These are phyloP conservation scores for Psilopsiagon aurifrons DNA, from an alignment of 2,113 vertebrate species.

Conservation along the genomic window DNA sequence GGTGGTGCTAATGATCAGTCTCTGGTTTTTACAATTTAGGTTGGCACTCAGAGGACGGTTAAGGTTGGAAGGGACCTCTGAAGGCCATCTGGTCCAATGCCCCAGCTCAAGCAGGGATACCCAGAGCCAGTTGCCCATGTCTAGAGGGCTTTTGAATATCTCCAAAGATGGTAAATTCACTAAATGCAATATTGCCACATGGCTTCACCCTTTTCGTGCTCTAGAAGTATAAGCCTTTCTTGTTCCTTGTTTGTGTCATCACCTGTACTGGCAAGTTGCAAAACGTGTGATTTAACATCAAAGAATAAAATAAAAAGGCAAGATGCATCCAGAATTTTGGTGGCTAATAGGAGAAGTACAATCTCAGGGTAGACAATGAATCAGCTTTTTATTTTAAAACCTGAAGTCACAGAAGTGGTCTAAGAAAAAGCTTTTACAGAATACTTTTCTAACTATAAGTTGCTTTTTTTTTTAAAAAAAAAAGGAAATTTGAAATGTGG, in stretches of 20 bases:
- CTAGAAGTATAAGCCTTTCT: neutral
- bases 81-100: neutral
- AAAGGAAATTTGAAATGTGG: neutral
- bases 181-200: neutral
- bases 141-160: neutral
- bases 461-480: accelerated
- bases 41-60: neutral
- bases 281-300: neutral
- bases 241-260: neutral
- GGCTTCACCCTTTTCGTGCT: neutral
- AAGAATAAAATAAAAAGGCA: neutral
- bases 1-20: neutral
- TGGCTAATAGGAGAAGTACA: neutral
- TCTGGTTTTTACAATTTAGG: neutral
- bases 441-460: neutral
- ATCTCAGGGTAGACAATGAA: neutral
- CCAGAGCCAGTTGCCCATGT: accelerated
- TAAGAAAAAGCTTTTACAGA: neutral
- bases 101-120: neutral
- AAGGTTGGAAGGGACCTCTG: neutral
- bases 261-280: neutral
- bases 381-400: neutral
- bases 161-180: neutral
- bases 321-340: neutral
- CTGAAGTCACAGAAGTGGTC: neutral